phyloP scores from a whole-genome alignment of 2,888 invertebrate species.

The Hanleya hanleyi region DNA sequence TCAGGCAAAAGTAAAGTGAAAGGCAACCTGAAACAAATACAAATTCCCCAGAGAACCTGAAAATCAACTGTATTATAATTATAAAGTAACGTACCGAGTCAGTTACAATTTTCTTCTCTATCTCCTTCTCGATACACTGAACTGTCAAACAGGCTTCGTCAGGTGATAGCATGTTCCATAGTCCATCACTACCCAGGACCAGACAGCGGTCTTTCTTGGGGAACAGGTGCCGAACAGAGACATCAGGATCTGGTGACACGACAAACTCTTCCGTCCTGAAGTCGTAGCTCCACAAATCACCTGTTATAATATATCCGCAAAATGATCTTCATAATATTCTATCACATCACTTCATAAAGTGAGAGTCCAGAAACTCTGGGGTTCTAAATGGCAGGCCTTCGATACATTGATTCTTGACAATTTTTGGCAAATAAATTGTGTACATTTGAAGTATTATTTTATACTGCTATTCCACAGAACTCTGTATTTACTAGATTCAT shows the following conservation, averaged over 20 bases:
- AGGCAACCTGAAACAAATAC: background rate
- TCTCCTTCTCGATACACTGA: constrained; percentile 60
- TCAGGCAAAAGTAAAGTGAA: too few relatives aligned
- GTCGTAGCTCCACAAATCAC: constrained; percentile 99
- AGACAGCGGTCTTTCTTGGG: constrained; percentile 82
- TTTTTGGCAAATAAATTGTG: too few relatives aligned
- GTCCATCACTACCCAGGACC: constrained; percentile 96
- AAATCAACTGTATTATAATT: background rate
- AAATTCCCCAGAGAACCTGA: background rate
- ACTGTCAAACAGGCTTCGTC: constrained; percentile 89
- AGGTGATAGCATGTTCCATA: constrained; percentile 95
- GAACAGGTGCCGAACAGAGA: constrained; percentile 88
- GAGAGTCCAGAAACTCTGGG: too few relatives aligned
- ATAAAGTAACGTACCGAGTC: constrained; percentile 64
- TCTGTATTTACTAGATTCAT: too few relatives aligned
- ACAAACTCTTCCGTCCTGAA: constrained; percentile 91
- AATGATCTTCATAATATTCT: too few relatives aligned
- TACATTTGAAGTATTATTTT: too few relatives aligned
- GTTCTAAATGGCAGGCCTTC: too few relatives aligned
- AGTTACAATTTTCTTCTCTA: constrained; percentile 62
- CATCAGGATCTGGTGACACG: constrained; percentile 98
- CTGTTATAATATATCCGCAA: too few relatives aligned
- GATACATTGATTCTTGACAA: too few relatives aligned
- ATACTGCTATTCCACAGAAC: too few relatives aligned
- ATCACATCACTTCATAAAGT: too few relatives aligned